These are phyloP conservation scores for Gortyna flavago DNA, from an alignment of 2,888 invertebrate genomes.

Conservation along the genomic window DNA sequence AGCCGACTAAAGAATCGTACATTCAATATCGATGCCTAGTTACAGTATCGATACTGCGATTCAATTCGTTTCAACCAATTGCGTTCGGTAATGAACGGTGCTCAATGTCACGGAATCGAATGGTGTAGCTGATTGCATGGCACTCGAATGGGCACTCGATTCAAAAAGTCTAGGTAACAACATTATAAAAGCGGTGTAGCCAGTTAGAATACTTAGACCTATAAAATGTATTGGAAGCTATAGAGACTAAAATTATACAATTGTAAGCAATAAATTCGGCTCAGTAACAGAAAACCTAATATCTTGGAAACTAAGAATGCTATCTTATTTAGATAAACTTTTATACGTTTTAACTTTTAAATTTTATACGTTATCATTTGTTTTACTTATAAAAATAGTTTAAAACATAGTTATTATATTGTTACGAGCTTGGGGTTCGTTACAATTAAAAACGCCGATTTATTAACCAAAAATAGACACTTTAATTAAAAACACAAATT, in stretches of 20 bases:
- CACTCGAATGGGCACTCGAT: constrained; percentile 41
- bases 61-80: constrained; percentile 63
- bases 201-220: constrained; percentile 7
- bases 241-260: not conserved
- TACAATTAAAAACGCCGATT: no score
- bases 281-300: not conserved
- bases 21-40: constrained; percentile 48
- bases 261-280: not conserved
- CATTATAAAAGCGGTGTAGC: constrained; percentile 12
- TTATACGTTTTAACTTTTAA: no score
- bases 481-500: no score
- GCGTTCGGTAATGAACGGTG: constrained; percentile 59
- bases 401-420: no score
- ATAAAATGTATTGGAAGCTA: not conserved
- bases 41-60: constrained; percentile 47
- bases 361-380: no score
- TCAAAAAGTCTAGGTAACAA: constrained; percentile 38
- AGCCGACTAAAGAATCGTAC: constrained; percentile 29
- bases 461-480: no score
- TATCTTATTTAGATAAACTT: not conserved
- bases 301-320: not conserved
- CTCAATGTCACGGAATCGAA: constrained; percentile 56
- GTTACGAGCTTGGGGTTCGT: no score
- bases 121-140: constrained; percentile 51
- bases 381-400: not conserved